These are phyloP conservation scores for Pseudolycoriella hygida DNA, from an alignment of 2,888 invertebrate species.

Conservation along the genomic window DNA sequence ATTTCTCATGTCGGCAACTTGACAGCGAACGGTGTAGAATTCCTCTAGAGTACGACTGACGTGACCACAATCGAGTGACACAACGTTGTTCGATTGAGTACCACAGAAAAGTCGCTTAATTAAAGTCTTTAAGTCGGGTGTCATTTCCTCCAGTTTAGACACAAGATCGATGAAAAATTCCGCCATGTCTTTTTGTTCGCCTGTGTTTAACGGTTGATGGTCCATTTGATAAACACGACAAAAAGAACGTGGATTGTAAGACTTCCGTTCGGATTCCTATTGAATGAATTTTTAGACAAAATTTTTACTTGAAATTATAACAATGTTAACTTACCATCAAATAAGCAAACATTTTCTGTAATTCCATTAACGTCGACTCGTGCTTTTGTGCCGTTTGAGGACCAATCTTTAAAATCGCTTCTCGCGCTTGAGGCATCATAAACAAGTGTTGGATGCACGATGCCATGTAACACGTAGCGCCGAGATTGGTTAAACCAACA, in stretches of 20 bases:
- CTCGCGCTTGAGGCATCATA: constrained; percentile 89
- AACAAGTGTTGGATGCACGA: constrained; percentile 93
- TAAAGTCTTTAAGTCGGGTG: constrained; percentile 69
- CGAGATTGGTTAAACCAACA: constrained; percentile 85
- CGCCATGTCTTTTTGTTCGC: constrained; percentile 96
- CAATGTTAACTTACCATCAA: constrained; percentile 41
- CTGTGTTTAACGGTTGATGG: constrained; percentile 86
- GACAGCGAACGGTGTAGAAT: constrained; percentile 91
- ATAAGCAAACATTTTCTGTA: constrained; percentile 92
- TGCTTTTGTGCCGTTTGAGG: constrained; percentile 58
- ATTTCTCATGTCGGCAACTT: constrained; percentile 93
- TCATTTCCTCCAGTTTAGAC: constrained; percentile 91
- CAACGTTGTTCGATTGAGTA: constrained; percentile 86
- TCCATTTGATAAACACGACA: constrained; percentile 96
- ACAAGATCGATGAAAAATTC: constrained; percentile 95
- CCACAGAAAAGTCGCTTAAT: constrained; percentile 88
- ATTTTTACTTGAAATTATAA: constrained; percentile 2
- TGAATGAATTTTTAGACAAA: constrained; percentile 9
- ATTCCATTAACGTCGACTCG: constrained; percentile 62
- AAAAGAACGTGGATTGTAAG: constrained; percentile 88
- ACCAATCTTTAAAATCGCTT: constrained; percentile 64
- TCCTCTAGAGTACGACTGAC: constrained; percentile 88
- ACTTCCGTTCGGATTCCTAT: constrained; percentile 83
- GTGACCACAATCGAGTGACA: constrained; percentile 87
- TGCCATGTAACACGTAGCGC: constrained; percentile 95